Percentiles rank a stretch among this genome's conserved stretches.
Conservation (phyloP, 2,113 vertebrate genomes). For the Peromyscus leucopus region DNA sequence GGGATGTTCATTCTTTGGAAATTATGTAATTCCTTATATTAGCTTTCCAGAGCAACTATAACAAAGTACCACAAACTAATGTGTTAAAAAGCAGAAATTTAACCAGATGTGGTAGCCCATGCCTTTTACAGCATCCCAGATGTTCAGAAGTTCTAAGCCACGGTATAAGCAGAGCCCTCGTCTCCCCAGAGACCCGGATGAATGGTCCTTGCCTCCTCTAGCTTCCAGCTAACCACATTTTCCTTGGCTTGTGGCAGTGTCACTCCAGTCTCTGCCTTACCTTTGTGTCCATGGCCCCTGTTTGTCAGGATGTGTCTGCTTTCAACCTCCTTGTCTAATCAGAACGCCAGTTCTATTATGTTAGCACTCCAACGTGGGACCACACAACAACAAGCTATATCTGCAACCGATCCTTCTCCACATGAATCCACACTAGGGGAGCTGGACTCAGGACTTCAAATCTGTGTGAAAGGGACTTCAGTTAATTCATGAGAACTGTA, state of each 20-base stretch:
- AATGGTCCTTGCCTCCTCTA: background rate
- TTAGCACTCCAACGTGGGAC: rapidly evolving
- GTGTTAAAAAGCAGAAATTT: background rate
- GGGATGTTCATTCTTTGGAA: background rate
- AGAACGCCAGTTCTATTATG: rapidly evolving
- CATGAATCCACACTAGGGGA: background rate
- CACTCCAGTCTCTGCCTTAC: rapidly evolving
- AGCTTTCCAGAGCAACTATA: background rate
- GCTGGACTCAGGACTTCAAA: background rate
- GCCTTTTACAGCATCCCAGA: background rate
- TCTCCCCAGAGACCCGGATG: background rate
- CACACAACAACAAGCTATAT: background rate
- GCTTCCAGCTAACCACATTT: rapidly evolving
- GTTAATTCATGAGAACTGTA: background rate
- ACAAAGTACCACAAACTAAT: background rate
- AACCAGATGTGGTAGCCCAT: background rate
- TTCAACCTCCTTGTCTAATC: background rate
- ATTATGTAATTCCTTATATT: background rate
- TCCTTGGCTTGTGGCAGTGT: rapidly evolving
- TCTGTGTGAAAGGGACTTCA: background rate
- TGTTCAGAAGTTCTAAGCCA: rapidly evolving
- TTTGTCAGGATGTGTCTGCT: background rate
- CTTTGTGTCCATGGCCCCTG: rapidly evolving
- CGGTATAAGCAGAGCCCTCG: too few relatives aligned
- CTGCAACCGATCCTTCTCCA: background rate